A percentile compares a stretch with the other conserved stretches of the same genome.
Evolutionary conservation across 2,888 invertebrate species (phyloP).

Genomic region (Epinotia ramella): DNA sequence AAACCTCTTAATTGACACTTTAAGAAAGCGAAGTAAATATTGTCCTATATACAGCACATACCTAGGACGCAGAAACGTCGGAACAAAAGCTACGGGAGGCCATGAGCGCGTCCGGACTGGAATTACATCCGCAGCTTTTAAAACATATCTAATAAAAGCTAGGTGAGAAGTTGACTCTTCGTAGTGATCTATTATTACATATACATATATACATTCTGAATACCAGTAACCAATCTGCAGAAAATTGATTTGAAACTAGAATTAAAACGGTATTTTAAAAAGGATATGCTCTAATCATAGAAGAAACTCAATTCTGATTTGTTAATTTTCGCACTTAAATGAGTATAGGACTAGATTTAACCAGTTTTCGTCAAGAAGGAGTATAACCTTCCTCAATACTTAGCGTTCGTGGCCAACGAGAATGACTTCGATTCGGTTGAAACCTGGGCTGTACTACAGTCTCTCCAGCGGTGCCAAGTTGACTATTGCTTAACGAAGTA

Average conservation of each 20-base stretch:
- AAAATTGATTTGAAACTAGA: not conserved
- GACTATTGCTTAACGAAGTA: no score
- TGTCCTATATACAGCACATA: constrained; percentile 12
- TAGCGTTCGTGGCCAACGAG: no score
- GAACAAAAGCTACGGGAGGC: constrained; percentile 27
- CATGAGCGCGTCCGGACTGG: constrained; percentile 18
- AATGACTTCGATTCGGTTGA: no score
- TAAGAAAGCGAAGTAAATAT: constrained; percentile 16
- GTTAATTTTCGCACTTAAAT: no score
- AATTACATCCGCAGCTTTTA: constrained; percentile 8
- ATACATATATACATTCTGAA: not conserved
- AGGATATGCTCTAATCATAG: no score
- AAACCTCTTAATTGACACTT: constrained; percentile 11
- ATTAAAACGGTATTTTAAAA: no score
- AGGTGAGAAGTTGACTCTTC: not conserved
- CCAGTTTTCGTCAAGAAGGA: no score
- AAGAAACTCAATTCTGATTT: no score
- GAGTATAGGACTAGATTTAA: no score
- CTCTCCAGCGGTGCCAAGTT: no score
- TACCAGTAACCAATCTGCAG: not conserved
- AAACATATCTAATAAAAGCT: constrained; percentile 9
- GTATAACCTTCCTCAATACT: no score
- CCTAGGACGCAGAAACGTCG: not conserved
- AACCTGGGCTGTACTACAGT: no score
- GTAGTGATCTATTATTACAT: not conserved